Conservation (phyloP, 2,113 vertebrate species). For the Rhinoptilus africanus region DNA sequence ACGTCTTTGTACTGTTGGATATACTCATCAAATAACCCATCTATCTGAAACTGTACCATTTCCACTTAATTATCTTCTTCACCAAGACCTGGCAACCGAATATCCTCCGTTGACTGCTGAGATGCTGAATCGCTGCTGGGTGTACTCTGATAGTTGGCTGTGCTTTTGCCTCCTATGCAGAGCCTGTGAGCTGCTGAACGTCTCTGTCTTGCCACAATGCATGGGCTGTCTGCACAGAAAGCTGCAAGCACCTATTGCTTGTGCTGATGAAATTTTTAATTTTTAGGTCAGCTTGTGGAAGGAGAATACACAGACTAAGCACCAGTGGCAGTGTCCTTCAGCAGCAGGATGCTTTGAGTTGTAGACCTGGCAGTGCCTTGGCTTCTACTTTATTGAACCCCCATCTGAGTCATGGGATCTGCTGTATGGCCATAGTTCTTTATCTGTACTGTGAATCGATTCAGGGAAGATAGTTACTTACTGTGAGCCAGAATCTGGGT, state of each 20-base stretch:
- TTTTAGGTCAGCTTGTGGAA: background rate
- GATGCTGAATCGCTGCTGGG: background rate
- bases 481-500: background rate
- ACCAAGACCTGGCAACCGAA: background rate
- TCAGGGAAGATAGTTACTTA: background rate
- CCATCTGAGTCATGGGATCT: background rate
- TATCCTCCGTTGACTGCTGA: background rate
- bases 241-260: background rate
- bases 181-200: background rate
- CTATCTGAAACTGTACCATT: background rate
- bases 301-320: fast-evolving
- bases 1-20: background rate
- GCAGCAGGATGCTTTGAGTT: background rate
- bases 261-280: background rate
- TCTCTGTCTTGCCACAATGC: background rate
- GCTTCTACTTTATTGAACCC: background rate
- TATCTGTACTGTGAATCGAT: background rate
- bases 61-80: background rate
- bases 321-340: background rate
- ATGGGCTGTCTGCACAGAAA: background rate
- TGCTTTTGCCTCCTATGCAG: background rate
- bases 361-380: background rate
- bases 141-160: background rate
- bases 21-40: background rate
- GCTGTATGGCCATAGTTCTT: background rate